Base-by-base conservation (phyloP, 2,888 invertebrate species). In the Drosophila prostipennis region DNA sequence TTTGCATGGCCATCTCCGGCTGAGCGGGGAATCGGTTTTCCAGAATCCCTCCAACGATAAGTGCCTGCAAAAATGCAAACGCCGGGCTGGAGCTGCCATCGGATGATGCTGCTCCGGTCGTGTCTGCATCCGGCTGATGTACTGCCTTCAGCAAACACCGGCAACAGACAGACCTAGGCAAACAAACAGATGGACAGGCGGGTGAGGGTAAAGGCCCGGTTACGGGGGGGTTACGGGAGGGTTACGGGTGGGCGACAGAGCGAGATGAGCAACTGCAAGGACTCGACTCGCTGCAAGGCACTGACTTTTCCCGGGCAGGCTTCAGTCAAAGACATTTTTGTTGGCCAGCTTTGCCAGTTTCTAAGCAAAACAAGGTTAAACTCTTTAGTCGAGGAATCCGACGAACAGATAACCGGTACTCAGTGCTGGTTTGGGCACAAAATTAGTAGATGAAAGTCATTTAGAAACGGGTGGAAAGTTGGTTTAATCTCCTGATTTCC, bases 41-140 rank as follows among this genome's bases (percentile, higher is more conserved):
- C n/a, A 45, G 76, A 78, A 72, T 63, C 26, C 26, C 32, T n/a
- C 11, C 10, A 23, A 39, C 14, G n/a, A 32, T 49, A 40, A 55
- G 63, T 43, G 53, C 42, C 14, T 32, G 43, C 26, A 39, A 72
- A 72, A 70, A 68, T 68, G 70, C 70, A 69, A 32, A 49, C 43
- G 57, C 49, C 13, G 37, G 37, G 13, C 39, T 23, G 45, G 13
- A 36, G 11, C 37, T 26, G 26, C 48, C 10, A 34, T 29, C 23
- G 57, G 70, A 59, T 59, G 58, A 45, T 54, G 48, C 58, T 49
- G 53, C 51, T 55, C 42, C 49, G 34, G 55, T 53, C 52, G 34
- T 51, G 72, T 57, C 72, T 80, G 81, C 68, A 61, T 54, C 61
- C 26, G 60, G 52, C 61, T 83, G 76, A 76, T 78, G 78, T 72